Base-by-base conservation (phyloP, 2,797 vertebrate genomes). In the Sebastes variabilis region DNA sequence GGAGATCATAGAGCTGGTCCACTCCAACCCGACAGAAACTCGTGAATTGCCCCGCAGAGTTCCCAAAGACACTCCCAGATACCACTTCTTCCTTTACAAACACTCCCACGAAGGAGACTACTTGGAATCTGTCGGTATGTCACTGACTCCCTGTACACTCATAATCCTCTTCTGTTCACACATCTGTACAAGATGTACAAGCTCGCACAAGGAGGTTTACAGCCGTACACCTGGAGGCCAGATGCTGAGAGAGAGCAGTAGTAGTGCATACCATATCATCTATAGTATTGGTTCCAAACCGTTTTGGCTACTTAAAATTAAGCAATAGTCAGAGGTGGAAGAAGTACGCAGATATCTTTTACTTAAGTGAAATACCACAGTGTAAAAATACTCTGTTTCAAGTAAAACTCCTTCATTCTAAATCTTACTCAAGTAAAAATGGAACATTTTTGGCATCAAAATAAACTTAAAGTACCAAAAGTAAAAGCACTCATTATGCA, bases 31-130 rank as follows among this genome's bases (percentile, higher is more conserved):
- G 36, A 99, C 98, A 0, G 97, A 98, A 58, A 95, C 97, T 2
- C 36, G 83, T 1, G 98, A 99, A 46, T 95, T 99, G 83, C 97
- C 97, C 38, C 89, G 93, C 30, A 95, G 98, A 84, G 96, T 99
- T 80, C 98, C 99, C 3, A 96, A 95, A 84, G 97, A 99, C 90
- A 96, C 98, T 0, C 97, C 98, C 67, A 97, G 98, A 90, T 99
- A 99, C 84, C 98, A 99, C 93, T 98, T 99, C 92, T 99, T 99
- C 92, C 96, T 99, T 66, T 99, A 98, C 92, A 99, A 97, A 88
- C 99, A 99, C 91, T 97, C 95, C 10, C 97, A 99, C 0, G 98
- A 99, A 92, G 98, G 98, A 52, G 97, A 98, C 92, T 95, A 96
- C 88, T 95, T 99, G 49, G 98, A 99, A 91, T 98, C 97, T 86